Percentiles rank a stretch among this genome's conserved stretches.
Evolutionary conservation across 2,888 invertebrate species (phyloP).

Genomic region (Coecobrya sp.): DNA sequence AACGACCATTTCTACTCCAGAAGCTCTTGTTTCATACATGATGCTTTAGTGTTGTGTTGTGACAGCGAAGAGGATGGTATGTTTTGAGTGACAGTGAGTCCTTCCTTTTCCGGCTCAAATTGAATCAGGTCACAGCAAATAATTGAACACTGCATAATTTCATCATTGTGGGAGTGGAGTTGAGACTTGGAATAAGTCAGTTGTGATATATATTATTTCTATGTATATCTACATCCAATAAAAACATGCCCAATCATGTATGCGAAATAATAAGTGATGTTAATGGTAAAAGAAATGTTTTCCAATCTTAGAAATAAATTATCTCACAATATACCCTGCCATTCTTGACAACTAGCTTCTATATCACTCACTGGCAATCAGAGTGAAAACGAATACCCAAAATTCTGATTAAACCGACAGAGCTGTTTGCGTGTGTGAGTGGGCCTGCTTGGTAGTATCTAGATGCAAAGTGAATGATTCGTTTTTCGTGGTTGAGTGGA

Average conservation of each 20-base stretch:
- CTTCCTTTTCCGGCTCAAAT: constrained; percentile 23
- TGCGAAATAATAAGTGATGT: neutral
- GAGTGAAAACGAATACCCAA: neutral
- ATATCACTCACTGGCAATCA: constrained; percentile 19
- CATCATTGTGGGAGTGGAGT: neutral
- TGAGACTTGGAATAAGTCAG: neutral
- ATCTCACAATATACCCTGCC: neutral
- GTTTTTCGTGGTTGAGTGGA: neutral
- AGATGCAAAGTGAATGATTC: neutral
- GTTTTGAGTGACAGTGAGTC: constrained; percentile 10
- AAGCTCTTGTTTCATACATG: no score
- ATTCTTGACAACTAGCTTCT: constrained; percentile 9
- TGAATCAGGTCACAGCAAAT: constrained; percentile 16
- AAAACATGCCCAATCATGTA: neutral
- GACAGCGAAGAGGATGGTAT: neutral
- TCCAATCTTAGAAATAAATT: constrained; percentile 5
- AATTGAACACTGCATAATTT: constrained; percentile 6
- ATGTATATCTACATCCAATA: neutral
- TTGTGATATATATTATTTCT: neutral
- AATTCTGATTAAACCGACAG: neutral
- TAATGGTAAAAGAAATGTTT: neutral
- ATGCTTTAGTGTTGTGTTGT: no score
- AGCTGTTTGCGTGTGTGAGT: neutral
- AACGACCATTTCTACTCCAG: neutral
- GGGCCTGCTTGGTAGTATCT: neutral